phyloP scores from a whole-genome alignment of 2,888 invertebrate species.

The Galeopsomyia nigrocyanea region DNA sequence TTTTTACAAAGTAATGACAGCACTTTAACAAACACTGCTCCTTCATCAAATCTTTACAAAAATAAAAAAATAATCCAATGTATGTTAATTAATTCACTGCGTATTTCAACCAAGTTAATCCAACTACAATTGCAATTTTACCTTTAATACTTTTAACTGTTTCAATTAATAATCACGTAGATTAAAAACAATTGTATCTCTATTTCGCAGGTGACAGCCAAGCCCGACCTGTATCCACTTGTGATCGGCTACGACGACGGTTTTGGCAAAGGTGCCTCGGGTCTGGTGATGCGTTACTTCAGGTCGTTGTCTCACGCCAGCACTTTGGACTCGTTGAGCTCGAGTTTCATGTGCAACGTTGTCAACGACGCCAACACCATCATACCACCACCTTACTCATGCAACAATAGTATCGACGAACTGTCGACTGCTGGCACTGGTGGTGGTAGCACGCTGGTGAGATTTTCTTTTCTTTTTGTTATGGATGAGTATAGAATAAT shows the following conservation, averaged over 20 bases:
- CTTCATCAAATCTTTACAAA: no score
- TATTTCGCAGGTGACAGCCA: conserved; percentile 80
- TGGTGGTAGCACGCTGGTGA: conserved; percentile 12
- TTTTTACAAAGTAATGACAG: no score
- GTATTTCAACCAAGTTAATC: no score
- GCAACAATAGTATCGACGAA: conserved; percentile 81
- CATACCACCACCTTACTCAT: conserved; percentile 87
- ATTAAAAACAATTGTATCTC: no score
- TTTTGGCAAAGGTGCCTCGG: conserved; percentile 78
- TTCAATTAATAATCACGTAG: no score
- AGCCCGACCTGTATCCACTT: conserved; percentile 87
- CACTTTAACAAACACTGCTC: no score
- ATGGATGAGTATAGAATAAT: no score
- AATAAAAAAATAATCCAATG: no score
- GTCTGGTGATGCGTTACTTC: conserved; percentile 89
- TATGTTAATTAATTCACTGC: no score
- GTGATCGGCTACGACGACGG: conserved; percentile 83
- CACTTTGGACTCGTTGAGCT: conserved; percentile 88
- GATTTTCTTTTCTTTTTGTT: not conserved
- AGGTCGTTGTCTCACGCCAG: conserved; percentile 86
- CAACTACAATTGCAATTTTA: no score
- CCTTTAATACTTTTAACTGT: no score
- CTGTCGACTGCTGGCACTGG: conserved; percentile 59
- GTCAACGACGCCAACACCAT: conserved; percentile 88
- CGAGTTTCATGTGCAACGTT: conserved; percentile 88